Base-by-base conservation (phyloP, 1,140 invertebrate genomes). In the Tetramorium alpestre region DNA sequence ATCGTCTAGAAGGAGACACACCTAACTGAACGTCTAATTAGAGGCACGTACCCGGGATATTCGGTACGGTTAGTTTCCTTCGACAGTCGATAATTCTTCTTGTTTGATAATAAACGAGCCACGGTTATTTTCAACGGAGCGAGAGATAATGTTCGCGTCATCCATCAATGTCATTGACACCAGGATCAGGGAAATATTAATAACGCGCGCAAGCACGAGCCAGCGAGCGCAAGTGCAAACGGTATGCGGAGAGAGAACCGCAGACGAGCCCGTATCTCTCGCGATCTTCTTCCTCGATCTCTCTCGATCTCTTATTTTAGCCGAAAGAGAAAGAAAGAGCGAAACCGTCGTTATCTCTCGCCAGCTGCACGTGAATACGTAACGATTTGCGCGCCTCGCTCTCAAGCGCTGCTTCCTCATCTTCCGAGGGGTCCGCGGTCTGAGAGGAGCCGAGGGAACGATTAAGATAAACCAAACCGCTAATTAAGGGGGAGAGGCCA, bases 401-500 rank as follows among this genome's bases (percentile, higher is more conserved):
- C 87, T 85, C 49, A 54, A 72, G 72, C 28, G 82, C 67, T 41
- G 82, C 67, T 81, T 78, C 64, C 65, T 85, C 25, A 62, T 49
- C 44, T 60, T 77, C 81, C 22, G 38, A 38, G 69, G 22, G 25
- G 75, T 56, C 70, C 76, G 80, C 67, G 64, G 44, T 38, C 58
- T 44, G 85, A 80, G 56, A 88, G 60, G 77, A 89, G 38, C 18
- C 49, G 49, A 77, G 56, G 54, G 73, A 85, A 85, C 82, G 82
- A 85, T 85, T 85, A 86, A 54, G 84, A 87, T 87, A 69, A 87
- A 87, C 67, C 87, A 76, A 89, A 86, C 87, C 88, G 70, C 84
- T 89, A 89, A 89, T 89, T 89, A 89, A 89, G 76, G 58, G 58
- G 77, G 58, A 85, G 58, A 84, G 80, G 62, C 80, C 54, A 54